These are phyloP conservation scores for Amazonetta brasiliensis DNA, from an alignment of 2,797 vertebrate genomes.

Conservation along the genomic window DNA sequence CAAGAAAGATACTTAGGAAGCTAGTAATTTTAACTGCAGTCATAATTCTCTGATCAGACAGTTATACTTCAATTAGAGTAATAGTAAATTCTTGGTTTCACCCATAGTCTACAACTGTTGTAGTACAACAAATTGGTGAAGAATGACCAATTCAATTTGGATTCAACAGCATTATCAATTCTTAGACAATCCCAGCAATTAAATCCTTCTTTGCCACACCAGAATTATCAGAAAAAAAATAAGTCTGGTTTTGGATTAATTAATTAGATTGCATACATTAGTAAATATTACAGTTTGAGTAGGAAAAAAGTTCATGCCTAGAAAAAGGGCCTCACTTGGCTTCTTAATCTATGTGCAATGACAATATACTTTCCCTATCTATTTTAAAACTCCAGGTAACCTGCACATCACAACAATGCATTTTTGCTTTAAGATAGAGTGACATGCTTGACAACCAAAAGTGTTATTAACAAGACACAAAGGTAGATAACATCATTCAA, in stretches of 20 bases:
- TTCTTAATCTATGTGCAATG: not conserved
- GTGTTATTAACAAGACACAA: not conserved
- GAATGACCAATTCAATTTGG: not conserved
- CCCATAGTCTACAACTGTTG: not conserved
- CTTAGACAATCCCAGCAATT: not conserved
- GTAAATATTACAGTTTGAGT: not conserved
- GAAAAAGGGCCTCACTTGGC: rapidly evolving
- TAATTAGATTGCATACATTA: not conserved
- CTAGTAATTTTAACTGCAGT: not conserved
- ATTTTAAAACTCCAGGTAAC: not conserved
- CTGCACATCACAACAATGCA: not conserved
- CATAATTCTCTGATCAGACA: not conserved
- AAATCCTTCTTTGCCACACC: not conserved
- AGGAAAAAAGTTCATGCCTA: not conserved
- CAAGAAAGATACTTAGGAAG: not conserved
- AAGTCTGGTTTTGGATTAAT: not conserved
- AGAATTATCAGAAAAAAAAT: not conserved
- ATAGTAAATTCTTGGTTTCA: not conserved
- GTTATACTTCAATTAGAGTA: not conserved
- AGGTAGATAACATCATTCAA: not conserved
- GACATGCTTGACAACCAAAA: constrained; percentile 1
- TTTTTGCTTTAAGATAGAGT: not conserved
- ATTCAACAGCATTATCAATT: not conserved
- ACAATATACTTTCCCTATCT: not conserved
- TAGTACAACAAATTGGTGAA: not conserved